Base-by-base conservation (phyloP, 2,888 invertebrate species). In the Vesta saturnalis region DNA sequence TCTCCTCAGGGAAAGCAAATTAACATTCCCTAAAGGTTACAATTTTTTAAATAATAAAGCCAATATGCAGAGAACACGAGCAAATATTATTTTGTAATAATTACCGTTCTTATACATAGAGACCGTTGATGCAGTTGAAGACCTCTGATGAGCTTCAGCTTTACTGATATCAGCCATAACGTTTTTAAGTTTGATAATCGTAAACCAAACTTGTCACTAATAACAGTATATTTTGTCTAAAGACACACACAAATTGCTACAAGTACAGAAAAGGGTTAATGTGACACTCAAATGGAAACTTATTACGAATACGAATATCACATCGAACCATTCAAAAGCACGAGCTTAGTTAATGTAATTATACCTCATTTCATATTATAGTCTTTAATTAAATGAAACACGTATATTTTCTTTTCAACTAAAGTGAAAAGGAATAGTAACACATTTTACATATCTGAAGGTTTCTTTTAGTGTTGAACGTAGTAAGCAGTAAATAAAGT, bases 51-150 rank as follows among this genome's bases (percentile, higher is more conserved):
- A n/a, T n/a, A n/a, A n/a, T n/a, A n/a, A n/a, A n/a, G n/a, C n/a
- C n/a, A n/a, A n/a, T n/a, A n/a, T n/a, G n/a, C n/a, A n/a, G n/a
- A n/a, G n/a, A n/a, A n/a, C n/a, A n/a, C n/a, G n/a, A n/a, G n/a
- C n/a, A n/a, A n/a, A n/a, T n/a, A n/a, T n/a, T n/a, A n/a, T n/a
- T n/a, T n/a, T n/a, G n/a, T n/a, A n/a, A n/a, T 56, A 56, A 15
- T 74, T 73, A 76, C 76, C 76, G 65, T 74, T 74, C 16, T 67
- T 73, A 64, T 76, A 76, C 76, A 76, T 76, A 66, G 72, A 73
- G 67, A 62, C 54, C 1, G 73, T 73, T 4, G 74, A 71, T 3
- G 72, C 39, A 16, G 52, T 54, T 12, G 52, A 59, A 16, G 56
- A 16, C 21, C 46, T 47, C 63, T 63, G 46, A 3, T 23, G 21